Evolutionary conservation across 2,113 vertebrate species (phyloP), one percentile per base, ranked within the genome.

Genomic region (Neogobius melanostomus): DNA sequence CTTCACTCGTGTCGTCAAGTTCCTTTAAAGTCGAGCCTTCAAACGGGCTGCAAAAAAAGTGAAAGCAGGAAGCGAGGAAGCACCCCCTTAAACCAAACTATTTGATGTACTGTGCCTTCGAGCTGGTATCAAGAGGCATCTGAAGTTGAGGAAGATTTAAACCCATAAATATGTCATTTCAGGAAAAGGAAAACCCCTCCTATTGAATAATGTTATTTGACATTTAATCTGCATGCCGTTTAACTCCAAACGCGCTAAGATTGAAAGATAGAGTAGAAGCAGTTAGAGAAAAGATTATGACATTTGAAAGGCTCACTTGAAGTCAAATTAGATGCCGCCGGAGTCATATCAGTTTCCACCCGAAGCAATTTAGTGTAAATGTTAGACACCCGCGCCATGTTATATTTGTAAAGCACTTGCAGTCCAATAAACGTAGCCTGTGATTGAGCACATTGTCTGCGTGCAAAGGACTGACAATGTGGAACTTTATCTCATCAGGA

Each of bases 41-140:
- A 59, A 59, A 75, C 66, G 53, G n/a, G 14, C 4, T 7, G 7
- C 68, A 76, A 74, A 36, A 36, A 36, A 36, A 68, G 64, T 54
- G 12, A 78, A 63, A 59, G 77, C 54, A 63, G 9, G 57, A 53
- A 68, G 62, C 51, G 7, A 62, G 47, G 56, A 42, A 74, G 42
- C 14, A 9, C 7, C 10, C 44, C 43, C 48, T 65, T 74, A 62
- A 75, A 72, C 77, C 63, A 6, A 21, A 52, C 11, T n/a, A 60
- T 68, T 71, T 72, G 64, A 74, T 75, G 61, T 76, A 65, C 57
- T 57, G 47, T 61, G 36, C 69, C 46, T 66, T 69, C 4, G 53
- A 60, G 15, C 11, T 70, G 16, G 21, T 69, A 68, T 74, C 68
- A 69, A 69, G 74, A 50, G 64, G 49, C 53, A 51, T 21, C 51